phyloP scores from a whole-genome alignment of 2,888 invertebrate species.

The Ochlodes sylvanus region DNA sequence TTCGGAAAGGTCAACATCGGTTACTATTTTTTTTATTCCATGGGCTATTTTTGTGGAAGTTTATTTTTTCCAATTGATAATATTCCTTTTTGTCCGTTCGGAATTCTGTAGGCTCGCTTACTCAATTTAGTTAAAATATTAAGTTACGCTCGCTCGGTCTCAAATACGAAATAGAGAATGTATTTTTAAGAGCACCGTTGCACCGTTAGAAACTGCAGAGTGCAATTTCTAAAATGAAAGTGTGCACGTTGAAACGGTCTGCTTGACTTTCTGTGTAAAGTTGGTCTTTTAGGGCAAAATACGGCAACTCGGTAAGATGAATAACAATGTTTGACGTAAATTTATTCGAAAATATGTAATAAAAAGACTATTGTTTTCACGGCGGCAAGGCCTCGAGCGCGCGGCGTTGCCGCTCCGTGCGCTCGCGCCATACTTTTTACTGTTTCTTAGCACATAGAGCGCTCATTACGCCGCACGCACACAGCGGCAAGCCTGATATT shows the following conservation, averaged over 20 bases:
- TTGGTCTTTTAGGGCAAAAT: constrained; percentile 1
- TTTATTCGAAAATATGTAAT: constrained; percentile 57
- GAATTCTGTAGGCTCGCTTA: constrained; percentile 11
- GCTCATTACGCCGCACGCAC: constrained; percentile 76
- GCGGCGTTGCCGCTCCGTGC: constrained; percentile 79
- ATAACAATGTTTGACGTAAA: constrained; percentile 10
- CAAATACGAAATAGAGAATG: constrained; percentile 33
- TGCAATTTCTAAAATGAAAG: constrained; percentile 38
- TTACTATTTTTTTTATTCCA: constrained; percentile 75
- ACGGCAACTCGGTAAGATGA: constrained; percentile 4
- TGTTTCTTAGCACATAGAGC: constrained; percentile 85
- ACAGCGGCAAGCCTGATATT: constrained; percentile 55
- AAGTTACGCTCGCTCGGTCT: constrained; percentile 11
- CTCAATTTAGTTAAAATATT: constrained; percentile 13
- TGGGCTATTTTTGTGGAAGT: constrained; percentile 71
- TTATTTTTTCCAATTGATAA: constrained; percentile 45
- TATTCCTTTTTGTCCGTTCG: constrained; percentile 33
- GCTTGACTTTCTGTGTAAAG: not conserved
- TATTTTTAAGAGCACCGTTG: constrained; percentile 33
- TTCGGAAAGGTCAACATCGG: constrained; percentile 83
- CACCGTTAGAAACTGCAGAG: constrained; percentile 37
- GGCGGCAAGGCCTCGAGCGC: constrained; percentile 72
- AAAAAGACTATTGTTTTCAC: constrained; percentile 76
- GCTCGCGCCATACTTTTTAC: constrained; percentile 86
- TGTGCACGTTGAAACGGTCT: constrained; percentile 22